Conservation (phyloP, 2,797 vertebrate species). For the Enteromius afrohamiltoni region DNA sequence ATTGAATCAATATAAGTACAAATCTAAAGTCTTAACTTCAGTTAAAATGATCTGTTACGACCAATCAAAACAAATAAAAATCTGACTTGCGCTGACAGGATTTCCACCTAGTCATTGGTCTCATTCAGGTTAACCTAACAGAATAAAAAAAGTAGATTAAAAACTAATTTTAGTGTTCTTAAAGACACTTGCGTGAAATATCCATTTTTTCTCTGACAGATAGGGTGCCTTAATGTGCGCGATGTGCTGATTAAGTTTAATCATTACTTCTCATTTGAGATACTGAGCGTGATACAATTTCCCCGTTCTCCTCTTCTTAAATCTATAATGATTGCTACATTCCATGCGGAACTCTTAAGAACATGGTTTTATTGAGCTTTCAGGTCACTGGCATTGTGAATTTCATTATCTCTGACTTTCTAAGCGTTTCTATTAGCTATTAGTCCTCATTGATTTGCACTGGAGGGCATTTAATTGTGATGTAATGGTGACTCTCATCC, state of each 20-base stretch:
- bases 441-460: constrained; percentile 12
- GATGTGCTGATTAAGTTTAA: constrained; percentile 1
- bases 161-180: background rate
- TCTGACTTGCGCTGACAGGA: background rate
- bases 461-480: constrained; percentile 5
- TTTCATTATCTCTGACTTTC: constrained; percentile 22
- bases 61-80: background rate
- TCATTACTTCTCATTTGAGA: constrained; percentile 6
- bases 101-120: background rate
- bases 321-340: background rate
- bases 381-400: constrained; percentile 47
- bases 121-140: background rate
- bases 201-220: constrained; percentile 4
- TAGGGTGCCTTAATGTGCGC: background rate
- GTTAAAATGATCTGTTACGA: background rate
- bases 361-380: constrained; percentile 5
- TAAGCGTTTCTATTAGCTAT: background rate
- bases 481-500: constrained; percentile 3
- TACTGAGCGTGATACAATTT: constrained; percentile 20
- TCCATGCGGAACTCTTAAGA: background rate
- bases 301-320: background rate
- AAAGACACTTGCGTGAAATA: constrained; percentile 2
- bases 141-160: background rate
- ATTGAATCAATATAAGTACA: background rate
- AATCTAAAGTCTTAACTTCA: background rate